phyloP scores from a whole-genome alignment of 2,797 vertebrate genomes.

The Cirrhinus molitorella region DNA sequence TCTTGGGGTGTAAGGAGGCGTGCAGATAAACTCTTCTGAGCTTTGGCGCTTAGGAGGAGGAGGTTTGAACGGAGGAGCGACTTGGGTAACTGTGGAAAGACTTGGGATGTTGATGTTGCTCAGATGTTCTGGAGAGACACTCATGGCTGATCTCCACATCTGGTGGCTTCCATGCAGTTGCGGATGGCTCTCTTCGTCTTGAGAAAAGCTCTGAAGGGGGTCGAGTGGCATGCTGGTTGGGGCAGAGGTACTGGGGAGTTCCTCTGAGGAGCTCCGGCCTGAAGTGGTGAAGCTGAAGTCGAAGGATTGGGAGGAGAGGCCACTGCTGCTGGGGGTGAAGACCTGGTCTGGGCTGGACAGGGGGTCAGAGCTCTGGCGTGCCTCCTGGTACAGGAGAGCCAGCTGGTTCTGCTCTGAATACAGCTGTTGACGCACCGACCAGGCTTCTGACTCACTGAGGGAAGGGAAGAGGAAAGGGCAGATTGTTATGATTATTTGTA shows the following conservation, averaged over 20 bases:
- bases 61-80: slow-evolving; percentile 7
- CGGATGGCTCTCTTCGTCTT: slow-evolving; percentile 66
- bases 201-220: slow-evolving; percentile 63
- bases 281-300: slow-evolving; percentile 67
- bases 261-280: slow-evolving; percentile 64
- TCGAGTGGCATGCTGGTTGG: slow-evolving; percentile 35
- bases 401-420: slow-evolving; percentile 77
- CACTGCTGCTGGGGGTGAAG: slow-evolving; percentile 74
- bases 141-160: slow-evolving; percentile 51
- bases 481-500: not conserved
- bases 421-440: slow-evolving; percentile 82
- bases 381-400: slow-evolving; percentile 72
- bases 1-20: slow-evolving; percentile 80
- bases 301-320: slow-evolving; percentile 70
- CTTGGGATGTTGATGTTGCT: slow-evolving; percentile 5
- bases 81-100: slow-evolving; percentile 22
- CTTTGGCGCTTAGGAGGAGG: slow-evolving; percentile 52
- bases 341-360: slow-evolving; percentile 77
- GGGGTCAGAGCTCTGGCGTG: slow-evolving; percentile 71
- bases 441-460: slow-evolving; percentile 80
- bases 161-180: slow-evolving; percentile 52
- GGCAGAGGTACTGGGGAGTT: slow-evolving; percentile 48
- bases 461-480: slow-evolving; percentile 23
- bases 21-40: slow-evolving; percentile 75
- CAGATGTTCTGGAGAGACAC: slow-evolving; percentile 25